These are phyloP conservation scores for Novumbra hubbsi DNA, from an alignment of 2,797 vertebrate genomes.

Conservation along the genomic window DNA sequence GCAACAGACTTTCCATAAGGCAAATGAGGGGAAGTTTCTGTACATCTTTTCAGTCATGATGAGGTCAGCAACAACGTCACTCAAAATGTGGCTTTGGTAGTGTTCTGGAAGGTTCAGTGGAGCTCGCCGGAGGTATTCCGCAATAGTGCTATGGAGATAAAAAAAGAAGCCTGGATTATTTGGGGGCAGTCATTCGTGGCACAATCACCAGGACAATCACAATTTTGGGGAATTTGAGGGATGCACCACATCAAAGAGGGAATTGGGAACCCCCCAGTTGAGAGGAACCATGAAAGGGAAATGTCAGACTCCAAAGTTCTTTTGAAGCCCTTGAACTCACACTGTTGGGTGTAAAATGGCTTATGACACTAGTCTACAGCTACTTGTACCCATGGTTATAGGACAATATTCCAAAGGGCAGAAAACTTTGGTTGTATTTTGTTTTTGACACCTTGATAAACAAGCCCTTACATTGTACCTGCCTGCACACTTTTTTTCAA, in stretches of 20 bases:
- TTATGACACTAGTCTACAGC: conserved; percentile 38
- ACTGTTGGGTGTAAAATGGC: conserved; percentile 50
- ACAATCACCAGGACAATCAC: conserved; percentile 36
- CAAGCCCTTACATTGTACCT: background rate
- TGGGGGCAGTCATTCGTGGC: conserved; percentile 55
- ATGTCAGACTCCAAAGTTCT: conserved; percentile 49
- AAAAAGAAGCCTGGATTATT: conserved; percentile 63
- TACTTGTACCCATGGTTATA: background rate
- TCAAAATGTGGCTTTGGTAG: conserved; percentile 44
- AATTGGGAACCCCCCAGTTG: conserved; percentile 32
- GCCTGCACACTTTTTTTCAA: background rate
- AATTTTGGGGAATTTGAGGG: conserved; percentile 54
- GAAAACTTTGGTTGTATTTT: background rate
- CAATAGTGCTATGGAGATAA: conserved; percentile 57
- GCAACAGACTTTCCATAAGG: background rate
- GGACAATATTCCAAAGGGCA: background rate
- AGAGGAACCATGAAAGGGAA: conserved; percentile 41
- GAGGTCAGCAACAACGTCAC: conserved; percentile 44
- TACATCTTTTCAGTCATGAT: conserved; percentile 57
- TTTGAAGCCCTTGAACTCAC: conserved; percentile 58
- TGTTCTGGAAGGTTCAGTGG: conserved; percentile 36
- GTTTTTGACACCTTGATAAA: background rate
- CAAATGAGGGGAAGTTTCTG: conserved; percentile 10
- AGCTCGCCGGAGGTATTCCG: conserved; percentile 15
- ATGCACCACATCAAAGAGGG: conserved; percentile 55